Conservation (phyloP, 2,113 vertebrate genomes). For the Apteryx owenii region DNA sequence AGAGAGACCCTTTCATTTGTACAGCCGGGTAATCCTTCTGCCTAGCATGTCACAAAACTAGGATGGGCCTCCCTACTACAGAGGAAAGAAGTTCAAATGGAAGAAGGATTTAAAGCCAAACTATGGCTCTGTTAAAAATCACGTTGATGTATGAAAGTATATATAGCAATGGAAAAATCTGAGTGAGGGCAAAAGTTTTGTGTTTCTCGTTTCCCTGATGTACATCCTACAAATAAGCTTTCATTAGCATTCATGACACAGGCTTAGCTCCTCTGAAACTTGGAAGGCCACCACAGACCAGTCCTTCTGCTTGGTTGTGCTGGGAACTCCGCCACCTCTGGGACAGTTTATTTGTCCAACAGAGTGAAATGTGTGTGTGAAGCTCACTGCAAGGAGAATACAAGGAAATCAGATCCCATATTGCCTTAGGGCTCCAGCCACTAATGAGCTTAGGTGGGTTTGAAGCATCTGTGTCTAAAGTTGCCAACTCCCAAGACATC, state of each 20-base stretch:
- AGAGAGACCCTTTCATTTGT: not conserved
- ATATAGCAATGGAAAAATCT: not conserved
- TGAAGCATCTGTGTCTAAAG: not conserved
- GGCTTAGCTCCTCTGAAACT: not conserved
- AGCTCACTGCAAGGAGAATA: rapidly evolving
- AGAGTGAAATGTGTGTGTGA: rapidly evolving
- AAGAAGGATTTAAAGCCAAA: not conserved
- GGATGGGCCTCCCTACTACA: rapidly evolving
- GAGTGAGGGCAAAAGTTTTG: not conserved
- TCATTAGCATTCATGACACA: not conserved
- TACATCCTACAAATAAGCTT: not conserved
- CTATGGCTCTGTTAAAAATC: not conserved
- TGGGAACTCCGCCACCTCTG: not conserved
- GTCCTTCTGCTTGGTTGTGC: not conserved
- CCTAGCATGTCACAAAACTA: not conserved
- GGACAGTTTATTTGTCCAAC: not conserved
- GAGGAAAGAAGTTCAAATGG: not conserved
- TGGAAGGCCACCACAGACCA: not conserved
- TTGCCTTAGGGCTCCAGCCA: not conserved
- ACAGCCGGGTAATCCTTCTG: not conserved
- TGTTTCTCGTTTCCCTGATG: not conserved
- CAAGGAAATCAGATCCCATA: not conserved
- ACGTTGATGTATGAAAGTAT: not conserved
- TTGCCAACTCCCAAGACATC: not conserved
- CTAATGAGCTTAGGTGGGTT: not conserved